Evolutionary conservation across 1,140 invertebrate genomes (phyloP).

Genomic region (Brachionus asplanchnoidis): DNA sequence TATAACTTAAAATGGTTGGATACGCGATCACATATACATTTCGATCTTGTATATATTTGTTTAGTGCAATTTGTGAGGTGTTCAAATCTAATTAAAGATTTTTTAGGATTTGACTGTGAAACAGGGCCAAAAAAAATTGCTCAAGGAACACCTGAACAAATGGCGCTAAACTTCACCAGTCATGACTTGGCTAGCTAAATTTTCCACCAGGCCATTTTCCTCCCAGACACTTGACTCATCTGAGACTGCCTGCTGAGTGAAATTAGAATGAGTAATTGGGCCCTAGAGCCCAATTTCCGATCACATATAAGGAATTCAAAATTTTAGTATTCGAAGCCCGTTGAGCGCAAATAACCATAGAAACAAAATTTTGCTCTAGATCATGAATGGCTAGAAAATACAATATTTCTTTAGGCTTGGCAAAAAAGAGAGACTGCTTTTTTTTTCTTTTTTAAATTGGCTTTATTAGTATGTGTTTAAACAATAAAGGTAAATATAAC

Average conservation of each 20-base stretch:
- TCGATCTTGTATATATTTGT: background rate
- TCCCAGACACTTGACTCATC: background rate
- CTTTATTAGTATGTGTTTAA: background rate
- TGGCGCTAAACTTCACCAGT: background rate
- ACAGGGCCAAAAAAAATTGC: background rate
- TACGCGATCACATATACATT: background rate
- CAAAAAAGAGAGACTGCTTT: background rate
- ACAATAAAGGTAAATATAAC: background rate
- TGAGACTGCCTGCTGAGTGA: background rate
- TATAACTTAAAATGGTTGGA: background rate
- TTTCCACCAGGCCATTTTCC: background rate
- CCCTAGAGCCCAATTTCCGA: background rate
- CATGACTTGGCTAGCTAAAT: background rate
- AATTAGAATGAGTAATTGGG: background rate
- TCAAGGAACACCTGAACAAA: background rate
- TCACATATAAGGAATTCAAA: background rate
- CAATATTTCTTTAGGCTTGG: constrained; percentile 36
- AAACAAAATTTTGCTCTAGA: constrained; percentile 13
- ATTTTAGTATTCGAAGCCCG: background rate
- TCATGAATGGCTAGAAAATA: constrained; percentile 24
- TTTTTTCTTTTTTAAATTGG: background rate
- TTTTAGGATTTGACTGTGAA: background rate
- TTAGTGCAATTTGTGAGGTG: background rate
- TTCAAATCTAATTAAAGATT: background rate
- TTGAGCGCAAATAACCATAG: constrained; percentile 10